phyloP scores from a whole-genome alignment of 2,797 vertebrate genomes.

The Myotis myotis region DNA sequence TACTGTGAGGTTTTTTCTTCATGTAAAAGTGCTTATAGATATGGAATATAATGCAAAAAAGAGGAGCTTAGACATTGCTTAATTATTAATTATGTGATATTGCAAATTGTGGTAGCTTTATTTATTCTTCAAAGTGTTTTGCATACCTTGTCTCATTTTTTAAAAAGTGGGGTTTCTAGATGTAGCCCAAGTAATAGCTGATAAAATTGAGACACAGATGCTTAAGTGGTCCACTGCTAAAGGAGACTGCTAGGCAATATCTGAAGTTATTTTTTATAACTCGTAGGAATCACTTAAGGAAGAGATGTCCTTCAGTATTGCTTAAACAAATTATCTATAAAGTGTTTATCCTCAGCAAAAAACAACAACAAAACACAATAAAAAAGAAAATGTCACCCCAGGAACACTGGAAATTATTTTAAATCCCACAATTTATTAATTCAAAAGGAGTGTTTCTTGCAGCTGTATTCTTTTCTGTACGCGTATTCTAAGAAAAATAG shows the following conservation, averaged over 20 bases:
- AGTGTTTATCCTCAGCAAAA: constrained; percentile 47
- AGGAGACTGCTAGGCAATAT: neutral
- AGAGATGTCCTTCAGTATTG: neutral
- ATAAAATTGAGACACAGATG: neutral
- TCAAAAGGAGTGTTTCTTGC: constrained; percentile 33
- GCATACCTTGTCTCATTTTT: neutral
- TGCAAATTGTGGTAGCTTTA: neutral
- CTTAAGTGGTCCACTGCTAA: neutral
- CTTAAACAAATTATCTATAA: constrained; percentile 2
- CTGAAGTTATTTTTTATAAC: constrained; percentile 35
- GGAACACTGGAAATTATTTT: constrained; percentile 16
- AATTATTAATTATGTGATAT: neutral
- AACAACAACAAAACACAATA: neutral
- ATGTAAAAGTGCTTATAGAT: neutral
- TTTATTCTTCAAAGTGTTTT: neutral
- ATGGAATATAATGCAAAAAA: neutral
- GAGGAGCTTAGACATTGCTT: neutral
- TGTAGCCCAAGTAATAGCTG: neutral
- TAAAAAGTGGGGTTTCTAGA: constrained; percentile 15
- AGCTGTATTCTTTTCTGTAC: neutral
- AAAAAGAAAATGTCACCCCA: neutral
- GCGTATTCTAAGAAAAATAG: constrained; percentile 18
- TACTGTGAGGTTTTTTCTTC: neutral
- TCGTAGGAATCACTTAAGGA: constrained; percentile 1
- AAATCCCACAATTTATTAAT: constrained; percentile 45